Evolutionary conservation across 2,113 vertebrate species (phyloP), one percentile per base, ranked within the genome.

Genomic region (Oncorhynchus masou): DNA sequence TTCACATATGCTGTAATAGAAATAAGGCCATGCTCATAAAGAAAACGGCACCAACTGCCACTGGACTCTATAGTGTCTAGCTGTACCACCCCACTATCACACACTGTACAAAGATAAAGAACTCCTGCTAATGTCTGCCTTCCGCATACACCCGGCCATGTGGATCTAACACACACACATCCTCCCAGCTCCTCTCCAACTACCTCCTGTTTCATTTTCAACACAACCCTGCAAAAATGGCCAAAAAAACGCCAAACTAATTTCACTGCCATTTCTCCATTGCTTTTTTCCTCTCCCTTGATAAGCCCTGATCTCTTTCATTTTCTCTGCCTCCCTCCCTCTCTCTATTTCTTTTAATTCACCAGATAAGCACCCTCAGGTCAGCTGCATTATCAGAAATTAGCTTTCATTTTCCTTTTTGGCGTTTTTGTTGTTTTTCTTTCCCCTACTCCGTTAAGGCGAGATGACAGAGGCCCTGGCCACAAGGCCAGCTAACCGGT

Each of bases 401-500:
- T 74, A 74, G 89, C 91, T 75, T 75, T 74, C 25, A 66, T 59
- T 59, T 85, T 79, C 69, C 87, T 88, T 83, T 88, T 88, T 62
- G n/a, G 15, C 57, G 19, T 81, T 84, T 88, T 81, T 83, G 88
- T 88, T 90, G 88, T 80, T 89, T 88, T 86, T 85, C 85, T 82
- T 71, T 81, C 70, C 20, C 78, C 39, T 82, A 84, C 87, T 93
- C 81, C 93, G 93, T 90, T 92, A 92, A 89, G 91, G 92, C 31
- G 92, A 91, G 93, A 94, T 93, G 93, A 94, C 89, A 92, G 88
- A 94, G 94, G 69, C 93, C 89, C 83, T 20, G 85, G 72, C 82
- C 94, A 85, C 91, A 84, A 92, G 94, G 95, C 94, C 94, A 95
- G 93, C 90, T 92, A 94, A 94, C 95, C 93, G 91, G 96, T 95